Conservation (phyloP, 2,888 invertebrate genomes). For the Tetranychus piercei region DNA sequence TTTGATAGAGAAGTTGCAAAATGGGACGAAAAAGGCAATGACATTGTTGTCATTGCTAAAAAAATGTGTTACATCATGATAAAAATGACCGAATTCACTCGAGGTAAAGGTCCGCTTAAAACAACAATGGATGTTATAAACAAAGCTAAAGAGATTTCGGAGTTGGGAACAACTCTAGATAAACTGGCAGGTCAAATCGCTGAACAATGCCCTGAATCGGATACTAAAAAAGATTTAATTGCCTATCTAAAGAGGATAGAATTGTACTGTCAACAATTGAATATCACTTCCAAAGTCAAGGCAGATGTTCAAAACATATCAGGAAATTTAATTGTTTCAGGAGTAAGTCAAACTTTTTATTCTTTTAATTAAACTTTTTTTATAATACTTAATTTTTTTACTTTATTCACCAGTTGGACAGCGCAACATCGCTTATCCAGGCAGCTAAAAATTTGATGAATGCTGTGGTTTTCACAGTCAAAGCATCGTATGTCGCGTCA, state of each 20-base stretch:
- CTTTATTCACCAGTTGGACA: slow-evolving; percentile 52
- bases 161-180: slow-evolving; percentile 87
- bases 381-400: slow-evolving; percentile 25
- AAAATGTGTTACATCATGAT: slow-evolving; percentile 99
- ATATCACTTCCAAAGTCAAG: slow-evolving; percentile 97
- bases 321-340: slow-evolving; percentile 92
- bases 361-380: background rate
- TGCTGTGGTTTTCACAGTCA: slow-evolving; percentile 92
- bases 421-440: slow-evolving; percentile 93
- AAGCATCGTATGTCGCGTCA: slow-evolving; percentile 94
- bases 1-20: slow-evolving; percentile 97
- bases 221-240: slow-evolving; percentile 84
- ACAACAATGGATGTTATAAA: slow-evolving; percentile 99
- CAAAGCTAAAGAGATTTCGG: slow-evolving; percentile 97
- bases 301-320: slow-evolving; percentile 98
- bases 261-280: slow-evolving; percentile 94
- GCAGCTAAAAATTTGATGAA: slow-evolving; percentile 99
- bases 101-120: slow-evolving; percentile 92
- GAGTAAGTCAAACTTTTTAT: slow-evolving; percentile 43
- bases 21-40: slow-evolving; percentile 99
- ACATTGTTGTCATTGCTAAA: slow-evolving; percentile 92
- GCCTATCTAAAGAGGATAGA: slow-evolving; percentile 93
- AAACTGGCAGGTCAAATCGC: slow-evolving; percentile 87
- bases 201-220: slow-evolving; percentile 85
- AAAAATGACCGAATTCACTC: slow-evolving; percentile 99